Evolutionary conservation across 2,113 vertebrate species (phyloP).

Genomic region (Zosterops hypoxanthus): DNA sequence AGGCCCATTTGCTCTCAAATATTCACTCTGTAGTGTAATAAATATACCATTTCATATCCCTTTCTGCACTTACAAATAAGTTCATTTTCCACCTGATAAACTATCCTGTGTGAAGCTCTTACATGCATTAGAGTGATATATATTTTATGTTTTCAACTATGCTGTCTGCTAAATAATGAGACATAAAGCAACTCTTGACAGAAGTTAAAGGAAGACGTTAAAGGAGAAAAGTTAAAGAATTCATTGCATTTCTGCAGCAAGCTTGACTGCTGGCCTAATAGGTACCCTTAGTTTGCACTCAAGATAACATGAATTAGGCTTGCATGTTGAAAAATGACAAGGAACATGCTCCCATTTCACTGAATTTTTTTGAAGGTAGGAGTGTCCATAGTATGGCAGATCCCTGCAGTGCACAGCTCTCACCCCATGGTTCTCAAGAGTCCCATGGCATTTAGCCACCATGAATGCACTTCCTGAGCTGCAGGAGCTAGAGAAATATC

Average conservation of each 20-base stretch:
- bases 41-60: not conserved
- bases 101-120: not conserved
- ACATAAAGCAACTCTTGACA: not conserved
- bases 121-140: fast-evolving
- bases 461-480: not conserved
- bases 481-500: not conserved
- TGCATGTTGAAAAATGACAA: not conserved
- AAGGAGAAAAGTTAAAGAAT: not conserved
- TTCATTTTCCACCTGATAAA: not conserved
- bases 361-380: not conserved
- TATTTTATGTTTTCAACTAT: not conserved
- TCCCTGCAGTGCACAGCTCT: not conserved
- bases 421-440: not conserved
- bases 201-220: not conserved
- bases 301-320: not conserved
- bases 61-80: not conserved
- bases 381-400: not conserved
- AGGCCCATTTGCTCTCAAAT: not conserved
- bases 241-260: not conserved
- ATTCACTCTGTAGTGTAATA: not conserved
- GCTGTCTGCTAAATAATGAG: not conserved
- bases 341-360: not conserved
- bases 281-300: not conserved
- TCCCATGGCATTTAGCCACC: not conserved
- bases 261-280: not conserved